Evolutionary conservation across 2,113 vertebrate species (phyloP), one percentile per base, ranked within the genome.

Genomic region (Micromys minutus): DNA sequence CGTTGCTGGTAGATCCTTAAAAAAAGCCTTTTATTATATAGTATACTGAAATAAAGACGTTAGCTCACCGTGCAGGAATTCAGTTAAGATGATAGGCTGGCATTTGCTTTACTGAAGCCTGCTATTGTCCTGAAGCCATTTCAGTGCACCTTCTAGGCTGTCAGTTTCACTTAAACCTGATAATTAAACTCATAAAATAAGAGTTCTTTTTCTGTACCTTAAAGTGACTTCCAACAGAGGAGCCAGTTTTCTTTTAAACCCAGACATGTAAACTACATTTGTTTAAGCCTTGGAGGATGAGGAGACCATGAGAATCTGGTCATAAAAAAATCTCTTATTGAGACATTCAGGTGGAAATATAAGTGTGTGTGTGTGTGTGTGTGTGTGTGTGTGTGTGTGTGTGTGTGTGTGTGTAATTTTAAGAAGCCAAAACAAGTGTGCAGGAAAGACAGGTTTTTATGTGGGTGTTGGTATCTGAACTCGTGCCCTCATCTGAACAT

Each of bases 161-260:
- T 94, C 97, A 96, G 94, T 90, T 97, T 94, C 93, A 90, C n/a
- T 98, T 96, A 97, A 97, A 94, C 92, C 39, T 95, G 92, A 96
- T 98, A 97, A 97, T 97, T 97, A 95, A 74, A 92, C 50, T 87
- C n/a, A 26, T 89, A 96, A 97, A 96, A 4, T 13, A 91, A 67
- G 94, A 79, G 63, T 92, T 79, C 67, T 97, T 77, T 95, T 97
- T 87, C 97, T 97, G 63, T 71, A 95, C 89, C 92, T 94, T 80
- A 94, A 96, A 96, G n/a, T 59, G 84, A 92, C 85, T 97, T 97
- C 95, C 96, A 96, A 94, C 63, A 95, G 10, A 42, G 39, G 42
- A 94, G 55, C 85, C 93, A 89, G 76, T 94, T 81, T 55, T 24
- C 0, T 92, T 96, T 92, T 94, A 90, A 95, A 72, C 19, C 71